A percentile compares a stretch with the other conserved stretches of the same genome.
Evolutionary conservation across 2,888 invertebrate genomes (phyloP).

Genomic region (Empis livida): DNA sequence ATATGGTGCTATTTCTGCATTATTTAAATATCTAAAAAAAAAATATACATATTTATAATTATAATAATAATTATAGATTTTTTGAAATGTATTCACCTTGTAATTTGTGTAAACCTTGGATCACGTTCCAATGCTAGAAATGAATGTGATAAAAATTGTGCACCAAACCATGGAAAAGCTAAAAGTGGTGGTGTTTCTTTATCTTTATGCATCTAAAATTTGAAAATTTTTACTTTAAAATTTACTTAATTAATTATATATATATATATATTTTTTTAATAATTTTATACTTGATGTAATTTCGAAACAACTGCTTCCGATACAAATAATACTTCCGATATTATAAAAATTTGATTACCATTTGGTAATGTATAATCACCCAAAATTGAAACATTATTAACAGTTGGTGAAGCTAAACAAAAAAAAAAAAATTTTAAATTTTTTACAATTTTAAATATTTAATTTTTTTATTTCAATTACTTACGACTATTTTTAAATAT

Average conservation of each 20-base stretch:
- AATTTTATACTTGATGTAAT: slow-evolving; percentile 40
- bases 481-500: slow-evolving; percentile 44
- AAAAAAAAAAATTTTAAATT: too few species aligned
- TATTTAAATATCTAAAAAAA: slow-evolving; percentile 41
- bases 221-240: neutral
- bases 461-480: slow-evolving; percentile 18
- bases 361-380: slow-evolving; percentile 47
- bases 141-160: slow-evolving; percentile 49
- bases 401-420: slow-evolving; percentile 38
- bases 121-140: slow-evolving; percentile 46
- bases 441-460: neutral
- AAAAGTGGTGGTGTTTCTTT: slow-evolving; percentile 51
- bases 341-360: slow-evolving; percentile 49
- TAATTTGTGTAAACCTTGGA: slow-evolving; percentile 43
- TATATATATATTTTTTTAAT: neutral
- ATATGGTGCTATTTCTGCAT: slow-evolving; percentile 47
- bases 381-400: slow-evolving; percentile 46
- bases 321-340: slow-evolving; percentile 47
- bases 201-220: slow-evolving; percentile 40
- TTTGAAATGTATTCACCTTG: slow-evolving; percentile 25
- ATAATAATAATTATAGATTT: neutral
- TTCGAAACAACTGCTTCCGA: slow-evolving; percentile 47
- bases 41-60: too few species aligned
- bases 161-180: slow-evolving; percentile 52
- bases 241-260: too few species aligned